Percentiles rank a stretch among this genome's conserved stretches.
Evolutionary conservation across 1,140 invertebrate species (phyloP).

Genomic region (Leptopilina boulardi): DNA sequence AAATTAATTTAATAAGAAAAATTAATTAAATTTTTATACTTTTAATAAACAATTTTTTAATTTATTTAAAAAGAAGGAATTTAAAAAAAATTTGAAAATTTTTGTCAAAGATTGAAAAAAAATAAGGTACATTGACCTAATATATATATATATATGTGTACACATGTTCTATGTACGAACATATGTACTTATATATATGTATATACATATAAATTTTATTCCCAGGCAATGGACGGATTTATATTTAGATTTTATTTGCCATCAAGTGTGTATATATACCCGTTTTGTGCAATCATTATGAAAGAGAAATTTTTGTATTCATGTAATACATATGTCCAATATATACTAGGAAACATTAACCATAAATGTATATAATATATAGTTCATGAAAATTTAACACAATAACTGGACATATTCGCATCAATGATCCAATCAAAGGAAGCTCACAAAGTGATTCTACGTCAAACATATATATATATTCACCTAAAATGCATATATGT

Average conservation of each 20-base stretch:
- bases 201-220: slow-evolving; percentile 19
- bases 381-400: neutral
- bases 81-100: neutral
- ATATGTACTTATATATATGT: neutral
- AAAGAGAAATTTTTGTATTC: neutral
- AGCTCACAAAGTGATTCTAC: slow-evolving; percentile 2
- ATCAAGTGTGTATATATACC: neutral
- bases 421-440: slow-evolving; percentile 1
- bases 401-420: neutral
- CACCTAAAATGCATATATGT: no score
- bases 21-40: no score
- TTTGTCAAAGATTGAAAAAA: neutral
- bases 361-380: no score
- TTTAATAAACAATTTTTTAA: no score
- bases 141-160: neutral
- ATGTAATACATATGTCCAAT: neutral
- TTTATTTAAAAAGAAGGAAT: no score
- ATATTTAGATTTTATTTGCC: slow-evolving; percentile 25
- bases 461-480: neutral
- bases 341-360: neutral
- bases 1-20: no score
- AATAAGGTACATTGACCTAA: neutral
- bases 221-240: slow-evolving; percentile 20
- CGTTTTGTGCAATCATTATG: neutral
- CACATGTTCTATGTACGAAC: neutral